Conservation (phyloP, 2,113 vertebrate genomes). For the Takifugu bimaculatus region DNA sequence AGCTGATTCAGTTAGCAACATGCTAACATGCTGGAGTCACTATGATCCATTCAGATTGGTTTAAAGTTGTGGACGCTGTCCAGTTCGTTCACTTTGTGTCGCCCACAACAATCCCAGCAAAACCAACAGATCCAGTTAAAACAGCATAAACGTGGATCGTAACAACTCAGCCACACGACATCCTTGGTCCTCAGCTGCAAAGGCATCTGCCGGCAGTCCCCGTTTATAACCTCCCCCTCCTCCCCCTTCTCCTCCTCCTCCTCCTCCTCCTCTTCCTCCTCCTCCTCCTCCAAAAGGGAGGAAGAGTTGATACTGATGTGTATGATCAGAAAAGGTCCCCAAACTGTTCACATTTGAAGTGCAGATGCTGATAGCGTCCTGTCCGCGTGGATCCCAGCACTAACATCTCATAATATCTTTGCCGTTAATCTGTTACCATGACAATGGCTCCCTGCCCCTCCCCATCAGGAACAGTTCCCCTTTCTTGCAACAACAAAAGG, state of each 20-base stretch:
- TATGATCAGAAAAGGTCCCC: not conserved
- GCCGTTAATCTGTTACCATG: slow-evolving; percentile 64
- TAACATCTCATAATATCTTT: slow-evolving; percentile 32
- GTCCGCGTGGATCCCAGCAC: slow-evolving; percentile 6
- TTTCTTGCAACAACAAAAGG: too few species aligned
- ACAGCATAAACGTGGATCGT: not conserved
- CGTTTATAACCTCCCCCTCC: not conserved
- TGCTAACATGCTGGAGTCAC: not conserved
- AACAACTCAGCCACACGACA: slow-evolving; percentile 20
- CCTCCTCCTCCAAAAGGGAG: not conserved
- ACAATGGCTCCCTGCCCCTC: slow-evolving; percentile 13
- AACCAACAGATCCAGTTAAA: too few species aligned
- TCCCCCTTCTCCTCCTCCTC: slow-evolving; percentile 15
- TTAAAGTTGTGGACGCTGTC: not conserved
- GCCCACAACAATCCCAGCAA: too few species aligned
- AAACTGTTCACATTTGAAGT: not conserved
- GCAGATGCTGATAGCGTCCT: too few species aligned
- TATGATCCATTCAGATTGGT: not conserved
- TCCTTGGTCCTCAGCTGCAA: slow-evolving; percentile 54
- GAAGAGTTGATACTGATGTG: slow-evolving; percentile 6
- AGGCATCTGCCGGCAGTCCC: slow-evolving; percentile 50
- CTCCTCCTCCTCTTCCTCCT: slow-evolving; percentile 8
- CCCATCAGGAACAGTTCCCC: not conserved
- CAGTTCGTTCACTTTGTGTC: not conserved
- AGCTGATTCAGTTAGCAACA: slow-evolving; percentile 2